A percentile compares a stretch with the other conserved stretches of the same genome.
phyloP scores from a whole-genome alignment of 2,113 vertebrate genomes.

The Megaceryle torquata region DNA sequence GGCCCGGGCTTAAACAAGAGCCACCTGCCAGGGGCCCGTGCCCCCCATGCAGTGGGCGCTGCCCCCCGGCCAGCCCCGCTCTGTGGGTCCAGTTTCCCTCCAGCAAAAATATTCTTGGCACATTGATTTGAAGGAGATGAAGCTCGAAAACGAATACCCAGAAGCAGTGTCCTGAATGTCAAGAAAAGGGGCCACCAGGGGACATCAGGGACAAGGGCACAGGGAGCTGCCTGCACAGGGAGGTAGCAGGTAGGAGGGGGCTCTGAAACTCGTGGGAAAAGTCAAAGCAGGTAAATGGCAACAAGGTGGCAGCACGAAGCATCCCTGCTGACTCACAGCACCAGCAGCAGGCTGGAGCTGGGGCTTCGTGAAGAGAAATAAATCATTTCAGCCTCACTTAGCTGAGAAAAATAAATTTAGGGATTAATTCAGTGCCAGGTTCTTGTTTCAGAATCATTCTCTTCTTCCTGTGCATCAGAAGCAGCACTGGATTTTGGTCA shows the following conservation, averaged over 20 bases:
- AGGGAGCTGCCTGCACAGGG: not conserved
- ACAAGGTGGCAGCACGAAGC: not conserved
- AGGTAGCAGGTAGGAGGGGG: not conserved
- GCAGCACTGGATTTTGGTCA: not conserved
- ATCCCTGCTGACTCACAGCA: not conserved
- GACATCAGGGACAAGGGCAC: fast-evolving
- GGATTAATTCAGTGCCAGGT: not conserved
- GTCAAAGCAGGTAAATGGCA: slow-evolving; percentile 33
- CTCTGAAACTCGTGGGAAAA: not conserved
- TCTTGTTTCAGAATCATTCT: not conserved
- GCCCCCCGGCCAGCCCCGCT: not conserved
- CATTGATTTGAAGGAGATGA: not conserved
- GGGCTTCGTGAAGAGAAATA: not conserved
- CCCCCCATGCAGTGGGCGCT: not conserved
- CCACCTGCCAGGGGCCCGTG: slow-evolving; percentile 70
- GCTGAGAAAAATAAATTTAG: not conserved
- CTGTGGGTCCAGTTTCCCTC: not conserved
- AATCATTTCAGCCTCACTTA: not conserved
- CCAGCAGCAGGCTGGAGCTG: not conserved
- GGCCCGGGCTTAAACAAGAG: slow-evolving; percentile 51
- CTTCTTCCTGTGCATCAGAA: not conserved
- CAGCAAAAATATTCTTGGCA: not conserved
- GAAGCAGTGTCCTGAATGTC: not conserved
- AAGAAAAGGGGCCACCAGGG: not conserved
- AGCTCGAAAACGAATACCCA: fast-evolving